phyloP scores from a whole-genome alignment of 2,797 vertebrate species.

The Gadopsis bispinosus region DNA sequence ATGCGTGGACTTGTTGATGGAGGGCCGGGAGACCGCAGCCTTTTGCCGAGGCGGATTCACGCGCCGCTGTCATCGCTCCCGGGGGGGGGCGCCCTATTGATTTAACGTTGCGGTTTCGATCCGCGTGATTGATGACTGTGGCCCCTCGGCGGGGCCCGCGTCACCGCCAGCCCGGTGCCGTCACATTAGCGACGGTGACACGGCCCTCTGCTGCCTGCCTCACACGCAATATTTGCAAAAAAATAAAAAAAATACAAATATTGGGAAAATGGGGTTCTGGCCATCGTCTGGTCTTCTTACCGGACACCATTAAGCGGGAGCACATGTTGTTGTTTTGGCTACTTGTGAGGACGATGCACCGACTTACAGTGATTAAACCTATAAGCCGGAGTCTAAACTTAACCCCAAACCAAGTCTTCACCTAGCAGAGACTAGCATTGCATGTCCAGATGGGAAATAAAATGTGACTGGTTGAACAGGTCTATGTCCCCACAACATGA shows the following conservation, averaged over 20 bases:
- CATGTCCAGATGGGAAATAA: background rate
- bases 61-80: constrained; percentile 59
- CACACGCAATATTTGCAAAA: constrained; percentile 25
- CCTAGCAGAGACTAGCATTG: background rate
- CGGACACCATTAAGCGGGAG: constrained; percentile 1
- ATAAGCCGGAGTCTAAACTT: too few species aligned
- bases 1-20: constrained; percentile 74
- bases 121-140: constrained; percentile 74
- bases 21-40: constrained; percentile 57
- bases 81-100: constrained; percentile 61
- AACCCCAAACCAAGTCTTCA: background rate
- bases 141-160: constrained; percentile 42
- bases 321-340: background rate
- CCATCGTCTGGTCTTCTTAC: constrained; percentile 6
- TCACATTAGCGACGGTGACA: constrained; percentile 59
- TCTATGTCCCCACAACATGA: constrained; percentile 13
- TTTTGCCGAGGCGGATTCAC: constrained; percentile 56
- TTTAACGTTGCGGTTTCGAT: constrained; percentile 73
- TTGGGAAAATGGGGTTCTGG: background rate
- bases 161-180: constrained; percentile 33
- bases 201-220: constrained; percentile 50
- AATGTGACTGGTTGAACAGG: background rate
- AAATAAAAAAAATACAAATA: background rate
- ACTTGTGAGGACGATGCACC: constrained; percentile 2
- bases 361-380: background rate